These are phyloP conservation scores for Canis aureus DNA, from an alignment of 2,113 vertebrate genomes.

Conservation along the genomic window DNA sequence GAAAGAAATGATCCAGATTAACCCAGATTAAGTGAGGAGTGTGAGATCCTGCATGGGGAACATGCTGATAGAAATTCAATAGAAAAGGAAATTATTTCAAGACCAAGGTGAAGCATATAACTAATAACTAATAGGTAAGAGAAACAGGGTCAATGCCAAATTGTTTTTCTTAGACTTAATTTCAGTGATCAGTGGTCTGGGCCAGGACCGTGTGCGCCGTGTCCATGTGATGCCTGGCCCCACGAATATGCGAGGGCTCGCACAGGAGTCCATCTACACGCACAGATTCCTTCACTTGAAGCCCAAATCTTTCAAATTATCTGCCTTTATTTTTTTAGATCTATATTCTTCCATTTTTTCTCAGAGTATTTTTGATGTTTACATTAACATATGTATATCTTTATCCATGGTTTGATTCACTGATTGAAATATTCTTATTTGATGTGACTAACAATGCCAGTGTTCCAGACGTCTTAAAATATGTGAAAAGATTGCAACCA, in stretches of 20 bases:
- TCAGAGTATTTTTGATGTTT: not conserved
- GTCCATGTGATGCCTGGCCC: not conserved
- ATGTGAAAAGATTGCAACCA: not conserved
- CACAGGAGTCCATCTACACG: not conserved
- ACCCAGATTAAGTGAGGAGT: not conserved
- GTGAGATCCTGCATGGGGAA: not conserved
- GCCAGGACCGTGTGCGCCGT: accelerated
- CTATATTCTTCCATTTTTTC: not conserved
- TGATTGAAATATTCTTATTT: not conserved
- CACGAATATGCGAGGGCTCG: accelerated
- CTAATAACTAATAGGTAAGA: not conserved
- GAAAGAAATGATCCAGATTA: not conserved
- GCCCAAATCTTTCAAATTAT: not conserved
- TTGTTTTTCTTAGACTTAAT: not conserved
- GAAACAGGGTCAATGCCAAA: not conserved
- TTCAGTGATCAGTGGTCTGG: not conserved
- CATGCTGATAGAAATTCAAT: too few relatives aligned
- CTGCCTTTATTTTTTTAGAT: not conserved
- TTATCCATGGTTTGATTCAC: not conserved
- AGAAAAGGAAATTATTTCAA: not conserved
- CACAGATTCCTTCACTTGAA: not conserved
- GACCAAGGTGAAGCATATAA: too few relatives aligned
- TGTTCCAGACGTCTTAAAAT: not conserved
- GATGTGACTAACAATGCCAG: not conserved
- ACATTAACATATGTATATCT: not conserved